Evolutionary conservation across 1,140 invertebrate genomes (phyloP).

Genomic region (Drusus annulatus): DNA sequence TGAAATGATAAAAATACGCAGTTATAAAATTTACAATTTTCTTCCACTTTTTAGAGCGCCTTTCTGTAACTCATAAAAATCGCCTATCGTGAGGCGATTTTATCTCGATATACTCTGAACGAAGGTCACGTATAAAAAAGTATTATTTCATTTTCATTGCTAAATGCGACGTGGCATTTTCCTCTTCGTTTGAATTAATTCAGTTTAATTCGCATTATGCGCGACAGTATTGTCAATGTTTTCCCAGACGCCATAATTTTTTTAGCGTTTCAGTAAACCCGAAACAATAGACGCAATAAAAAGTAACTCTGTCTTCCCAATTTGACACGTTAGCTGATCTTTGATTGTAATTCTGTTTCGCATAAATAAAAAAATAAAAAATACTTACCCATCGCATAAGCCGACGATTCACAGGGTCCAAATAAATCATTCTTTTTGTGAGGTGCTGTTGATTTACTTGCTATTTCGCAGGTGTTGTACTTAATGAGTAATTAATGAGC

Average conservation of each 20-base stretch:
- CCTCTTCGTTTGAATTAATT: no score
- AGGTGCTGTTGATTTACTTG: neutral
- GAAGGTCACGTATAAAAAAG: no score
- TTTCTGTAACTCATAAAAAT: no score
- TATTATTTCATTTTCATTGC: no score
- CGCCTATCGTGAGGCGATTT: no score
- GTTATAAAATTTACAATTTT: no score
- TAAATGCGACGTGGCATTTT: no score
- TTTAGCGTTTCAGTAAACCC: neutral
- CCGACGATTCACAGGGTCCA: neutral
- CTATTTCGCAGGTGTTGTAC: neutral
- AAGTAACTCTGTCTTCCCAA: neutral
- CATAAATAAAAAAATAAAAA: neutral
- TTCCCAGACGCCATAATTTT: neutral
- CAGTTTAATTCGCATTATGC: neutral
- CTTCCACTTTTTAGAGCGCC: no score
- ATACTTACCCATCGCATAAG: neutral
- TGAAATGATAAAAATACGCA: no score
- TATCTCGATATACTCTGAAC: no score
- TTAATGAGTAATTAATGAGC: no score
- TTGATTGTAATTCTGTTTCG: neutral
- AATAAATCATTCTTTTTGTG: neutral
- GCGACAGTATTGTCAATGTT: conserved; percentile 10
- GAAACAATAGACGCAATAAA: neutral
- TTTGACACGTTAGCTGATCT: neutral